These are phyloP conservation scores for Nipponia nippon DNA, from an alignment of 2,113 vertebrate species.

Conservation along the genomic window DNA sequence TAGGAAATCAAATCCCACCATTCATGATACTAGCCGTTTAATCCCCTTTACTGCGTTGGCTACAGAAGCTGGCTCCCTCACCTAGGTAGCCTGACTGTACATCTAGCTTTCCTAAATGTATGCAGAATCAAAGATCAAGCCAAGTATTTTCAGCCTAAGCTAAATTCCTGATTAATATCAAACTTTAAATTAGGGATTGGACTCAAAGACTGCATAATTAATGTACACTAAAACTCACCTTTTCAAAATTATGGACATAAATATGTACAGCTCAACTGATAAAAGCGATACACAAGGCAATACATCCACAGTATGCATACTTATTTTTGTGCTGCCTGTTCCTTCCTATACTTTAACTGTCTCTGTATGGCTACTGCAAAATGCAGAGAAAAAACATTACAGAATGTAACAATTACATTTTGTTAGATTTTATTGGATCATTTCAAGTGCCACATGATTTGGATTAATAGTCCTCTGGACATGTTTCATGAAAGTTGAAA, in stretches of 20 bases:
- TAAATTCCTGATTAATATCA: not conserved
- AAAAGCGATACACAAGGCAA: not conserved
- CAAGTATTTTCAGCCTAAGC: not conserved
- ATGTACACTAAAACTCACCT: not conserved
- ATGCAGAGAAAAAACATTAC: not conserved
- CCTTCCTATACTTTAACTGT: not conserved
- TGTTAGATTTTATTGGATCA: not conserved
- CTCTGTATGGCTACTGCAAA: not conserved
- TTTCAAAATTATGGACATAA: not conserved
- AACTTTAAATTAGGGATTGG: not conserved
- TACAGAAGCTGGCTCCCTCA: not conserved
- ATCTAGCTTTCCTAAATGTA: not conserved
- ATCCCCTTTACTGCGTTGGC: not conserved
- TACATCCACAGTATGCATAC: not conserved
- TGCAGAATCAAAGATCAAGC: not conserved
- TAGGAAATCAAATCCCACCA: not conserved
- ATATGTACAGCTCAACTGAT: not conserved
- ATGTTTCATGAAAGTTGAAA: constrained; percentile 30
- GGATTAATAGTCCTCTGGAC: not conserved
- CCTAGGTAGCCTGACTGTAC: not conserved
- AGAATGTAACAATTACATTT: not conserved
- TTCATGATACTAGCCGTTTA: not conserved
- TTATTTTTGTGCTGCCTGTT: not conserved
- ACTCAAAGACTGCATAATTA: not conserved
- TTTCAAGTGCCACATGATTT: not conserved